phyloP scores from a whole-genome alignment of 2,888 invertebrate species.

The Zygaena filipendulae region DNA sequence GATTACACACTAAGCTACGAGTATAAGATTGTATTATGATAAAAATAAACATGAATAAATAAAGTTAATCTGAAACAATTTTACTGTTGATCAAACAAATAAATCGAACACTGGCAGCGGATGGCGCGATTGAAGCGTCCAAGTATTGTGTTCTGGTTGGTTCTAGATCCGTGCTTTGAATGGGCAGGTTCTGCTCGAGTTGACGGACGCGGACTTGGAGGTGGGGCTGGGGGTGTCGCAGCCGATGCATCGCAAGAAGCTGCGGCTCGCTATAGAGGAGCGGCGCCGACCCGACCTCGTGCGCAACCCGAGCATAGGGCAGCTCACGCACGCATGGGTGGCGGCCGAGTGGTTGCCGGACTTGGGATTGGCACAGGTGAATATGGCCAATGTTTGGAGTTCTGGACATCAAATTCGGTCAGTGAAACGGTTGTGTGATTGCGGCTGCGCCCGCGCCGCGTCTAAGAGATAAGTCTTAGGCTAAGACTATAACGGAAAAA shows the following conservation, averaged over 20 bases:
- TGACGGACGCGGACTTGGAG: conserved; percentile 92
- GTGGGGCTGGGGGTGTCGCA: conserved; percentile 91
- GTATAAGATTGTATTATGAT: no score
- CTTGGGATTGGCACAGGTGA: conserved; percentile 83
- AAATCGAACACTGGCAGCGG: no score
- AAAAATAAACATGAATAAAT: no score
- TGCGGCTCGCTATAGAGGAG: conserved; percentile 93
- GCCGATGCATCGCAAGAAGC: conserved; percentile 93
- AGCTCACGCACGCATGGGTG: conserved; percentile 93
- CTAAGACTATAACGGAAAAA: no score
- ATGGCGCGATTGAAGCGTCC: conserved; percentile 63
- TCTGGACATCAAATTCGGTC: no score
- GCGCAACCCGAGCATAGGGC: conserved; percentile 87
- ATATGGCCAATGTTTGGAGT: not conserved
- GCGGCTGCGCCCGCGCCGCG: no score
- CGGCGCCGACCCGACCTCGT: conserved; percentile 88
- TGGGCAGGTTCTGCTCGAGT: conserved; percentile 87
- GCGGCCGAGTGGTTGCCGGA: conserved; percentile 94
- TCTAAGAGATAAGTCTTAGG: no score
- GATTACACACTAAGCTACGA: no score
- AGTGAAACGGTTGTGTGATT: no score
- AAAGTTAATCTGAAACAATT: no score
- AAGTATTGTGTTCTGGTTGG: conserved; percentile 70
- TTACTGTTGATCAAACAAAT: no score
- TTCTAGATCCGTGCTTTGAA: conserved; percentile 76